phyloP scores from a whole-genome alignment of 2,113 vertebrate genomes.

The Tragulus kanchil region DNA sequence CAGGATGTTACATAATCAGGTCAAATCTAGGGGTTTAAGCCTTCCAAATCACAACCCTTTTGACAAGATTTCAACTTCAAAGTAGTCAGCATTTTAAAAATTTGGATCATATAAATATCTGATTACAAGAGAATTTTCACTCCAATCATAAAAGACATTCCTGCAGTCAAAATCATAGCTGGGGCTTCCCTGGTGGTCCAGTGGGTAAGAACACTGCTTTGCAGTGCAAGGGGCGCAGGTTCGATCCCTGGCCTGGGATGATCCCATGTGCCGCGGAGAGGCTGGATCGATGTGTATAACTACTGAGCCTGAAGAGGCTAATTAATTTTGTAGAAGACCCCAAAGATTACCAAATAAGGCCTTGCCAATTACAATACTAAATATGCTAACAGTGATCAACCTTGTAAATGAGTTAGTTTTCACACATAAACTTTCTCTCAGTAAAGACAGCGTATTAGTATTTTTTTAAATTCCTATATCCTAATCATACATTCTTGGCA shows the following conservation, averaged over 20 bases:
- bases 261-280: no score
- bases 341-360: constrained; percentile 20
- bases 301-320: background rate
- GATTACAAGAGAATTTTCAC: constrained; percentile 24
- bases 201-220: no score
- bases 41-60: constrained; percentile 37
- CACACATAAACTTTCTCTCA: background rate
- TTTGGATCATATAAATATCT: constrained; percentile 54
- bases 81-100: constrained; percentile 33
- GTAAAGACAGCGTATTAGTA: background rate
- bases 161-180: background rate
- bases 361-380: constrained; percentile 4
- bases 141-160: constrained; percentile 36
- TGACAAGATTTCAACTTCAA: constrained; percentile 61
- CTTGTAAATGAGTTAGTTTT: background rate
- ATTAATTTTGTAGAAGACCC: background rate
- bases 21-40: constrained; percentile 46
- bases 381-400: background rate
- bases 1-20: constrained; percentile 49
- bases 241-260: no score
- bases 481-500: constrained; percentile 6
- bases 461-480: constrained; percentile 17
- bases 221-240: no score
- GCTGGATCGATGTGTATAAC: no score
- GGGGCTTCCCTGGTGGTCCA: no score